Base-by-base conservation (phyloP, 2,888 invertebrate species). In the Clusia tigrina region DNA sequence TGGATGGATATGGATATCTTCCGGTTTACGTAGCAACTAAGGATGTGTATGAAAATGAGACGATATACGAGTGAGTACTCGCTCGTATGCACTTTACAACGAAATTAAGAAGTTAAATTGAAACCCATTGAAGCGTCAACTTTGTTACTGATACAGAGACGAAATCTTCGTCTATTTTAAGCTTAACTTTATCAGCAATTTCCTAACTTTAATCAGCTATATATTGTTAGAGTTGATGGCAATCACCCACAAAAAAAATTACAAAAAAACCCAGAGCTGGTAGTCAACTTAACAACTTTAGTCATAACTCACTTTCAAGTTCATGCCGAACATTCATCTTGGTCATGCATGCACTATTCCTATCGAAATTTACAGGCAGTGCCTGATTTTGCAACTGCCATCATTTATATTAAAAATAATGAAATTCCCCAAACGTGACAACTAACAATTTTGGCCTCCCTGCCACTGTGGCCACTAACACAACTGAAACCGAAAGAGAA, bases 271-370 rank as follows among this genome's bases (percentile, higher is more conserved):
- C 38, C 1, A 38, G 37, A 32, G 20, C 55, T 32, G 6, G 12
- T 32, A 12, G 26, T 37, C 24, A 60, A 10, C 24, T n/a, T n/a
- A n/a, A n/a, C 24, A 59, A 60, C 6, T 51, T 65, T 57, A n/a
- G 58, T 67, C 67, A 71, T 73, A 71, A 71, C 64, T 71, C 68
- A 71, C 67, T 69, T 69, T 71, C 73, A 72, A 71, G 71, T 74
- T 72, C 71, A 72, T 64, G 69, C 69, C 68, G 67, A 67, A 67
- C 66, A 69, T 70, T 68, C 63, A 69, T 67, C 68, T 67, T 67
- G 69, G 68, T 69, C 70, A 69, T 58, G 64, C 61, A 58, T 48
- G 48, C 15, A 48, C 22, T 48, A n/a, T 22, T 48, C 5, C 22
- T 48, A 2, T 20, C 22, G 51, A n/a, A n/a, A n/a, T n/a, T 55